These are phyloP conservation scores for Liposcelis brunnea DNA, from an alignment of 2,888 invertebrate genomes.

Conservation along the genomic window DNA sequence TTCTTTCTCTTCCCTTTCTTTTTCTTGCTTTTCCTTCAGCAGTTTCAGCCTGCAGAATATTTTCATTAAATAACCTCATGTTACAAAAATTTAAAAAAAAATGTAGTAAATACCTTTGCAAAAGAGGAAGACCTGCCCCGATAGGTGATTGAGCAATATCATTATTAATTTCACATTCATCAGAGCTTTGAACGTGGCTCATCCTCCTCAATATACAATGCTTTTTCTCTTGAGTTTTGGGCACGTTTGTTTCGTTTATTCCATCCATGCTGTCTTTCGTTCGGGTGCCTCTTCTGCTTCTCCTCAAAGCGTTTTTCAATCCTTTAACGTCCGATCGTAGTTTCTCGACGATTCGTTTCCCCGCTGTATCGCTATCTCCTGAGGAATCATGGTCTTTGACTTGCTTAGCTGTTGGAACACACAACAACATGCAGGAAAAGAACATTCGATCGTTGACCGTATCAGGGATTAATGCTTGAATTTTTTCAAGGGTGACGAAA, in stretches of 20 bases:
- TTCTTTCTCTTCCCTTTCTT: constrained; percentile 20
- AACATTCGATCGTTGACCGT: constrained; percentile 9
- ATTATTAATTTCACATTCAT: constrained; percentile 27
- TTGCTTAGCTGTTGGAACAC: constrained; percentile 7
- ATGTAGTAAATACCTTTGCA: constrained; percentile 30
- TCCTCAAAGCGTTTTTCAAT: constrained; percentile 39
- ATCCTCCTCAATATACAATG: neutral
- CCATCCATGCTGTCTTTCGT: constrained; percentile 6
- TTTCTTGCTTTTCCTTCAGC: constrained; percentile 69
- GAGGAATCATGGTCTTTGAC: constrained; percentile 11
- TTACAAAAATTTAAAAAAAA: neutral
- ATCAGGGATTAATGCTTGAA: constrained; percentile 16
- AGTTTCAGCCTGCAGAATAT: constrained; percentile 39
- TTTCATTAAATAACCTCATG: neutral
- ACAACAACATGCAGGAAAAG: neutral
- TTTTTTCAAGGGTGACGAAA: constrained; percentile 1
- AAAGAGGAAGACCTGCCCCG: constrained; percentile 66
- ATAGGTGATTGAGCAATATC: constrained; percentile 52
- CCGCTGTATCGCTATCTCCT: constrained; percentile 23
- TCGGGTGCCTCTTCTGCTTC: constrained; percentile 29
- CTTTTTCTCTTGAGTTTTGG: too few relatives aligned
- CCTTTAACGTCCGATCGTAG: constrained; percentile 69
- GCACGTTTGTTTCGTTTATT: too few relatives aligned
- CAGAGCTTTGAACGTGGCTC: constrained; percentile 19
- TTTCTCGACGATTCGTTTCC: constrained; percentile 66